Base-by-base conservation (phyloP, 2,797 vertebrate species). In the Cuniculus paca region DNA sequence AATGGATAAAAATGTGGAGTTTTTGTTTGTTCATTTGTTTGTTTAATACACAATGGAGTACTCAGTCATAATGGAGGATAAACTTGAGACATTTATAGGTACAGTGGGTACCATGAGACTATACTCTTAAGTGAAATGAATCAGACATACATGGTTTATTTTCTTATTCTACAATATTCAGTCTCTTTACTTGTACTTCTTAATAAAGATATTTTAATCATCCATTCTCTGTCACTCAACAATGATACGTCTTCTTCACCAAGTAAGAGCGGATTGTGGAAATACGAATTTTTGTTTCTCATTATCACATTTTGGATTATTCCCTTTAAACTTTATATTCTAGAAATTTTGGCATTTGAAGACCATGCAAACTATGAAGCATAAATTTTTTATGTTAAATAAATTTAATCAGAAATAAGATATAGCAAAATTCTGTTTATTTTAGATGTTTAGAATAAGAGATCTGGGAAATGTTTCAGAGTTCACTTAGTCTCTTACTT, bases 211-310 rank as follows among this genome's bases (percentile, higher is more conserved):
- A 74, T 65, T 86, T 94, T 88, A 82, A 75, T 2, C 7, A 79
- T 19, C 0, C 0, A 4, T 63, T 89, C 7, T 10, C 39, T 95
- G 24, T 48, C 4, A 52, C 28, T 26, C 8, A 54, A 52, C 10
- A 75, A 60, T 91, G 91, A 78, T 34, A 86, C 48, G 34, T 70
- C 14, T 80, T 68, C 12, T 94, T 93, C 8, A 54, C 80, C 48
- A 84, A 78, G 50, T 39, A 77, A 89, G 34, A 89, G 6, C 19
- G 63, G 10, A 48, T 68, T 79, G 9, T 89, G 17, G 5, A 26
- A 82, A 86, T 91, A 83, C 6, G 61, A 19, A 65, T 4, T n/a
- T 42, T 79, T n/a, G 60, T 75, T 36, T 81, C 14, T 63, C 13
- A 31, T 50, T 50, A 2, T 77, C 4, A 63, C 28, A 81, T 65